Evolutionary conservation across 2,888 invertebrate genomes (phyloP), one percentile per base, ranked within the genome.

Genomic region (Coecobrya sp.): DNA sequence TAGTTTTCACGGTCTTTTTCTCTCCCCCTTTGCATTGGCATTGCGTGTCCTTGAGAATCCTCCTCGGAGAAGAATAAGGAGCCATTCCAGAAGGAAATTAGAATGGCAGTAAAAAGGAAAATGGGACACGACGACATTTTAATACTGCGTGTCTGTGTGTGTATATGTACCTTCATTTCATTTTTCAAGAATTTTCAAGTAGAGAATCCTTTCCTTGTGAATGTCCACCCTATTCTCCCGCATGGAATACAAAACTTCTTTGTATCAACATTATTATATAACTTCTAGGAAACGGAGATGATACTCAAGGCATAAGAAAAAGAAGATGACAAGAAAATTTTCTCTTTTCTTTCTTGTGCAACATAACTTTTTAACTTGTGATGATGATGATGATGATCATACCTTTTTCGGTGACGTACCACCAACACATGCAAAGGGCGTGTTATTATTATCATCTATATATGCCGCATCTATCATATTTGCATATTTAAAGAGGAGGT

Each of bases 11-110:
- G 8, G 5, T 1, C 19, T 13, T 16, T 55, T 13, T 52, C 52
- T 13, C 19, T n/a, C 1, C 7, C 10, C 25, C n/a, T 19, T 62
- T 62, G 5, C 10, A 19, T 70, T 19, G 8, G 10, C 5, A 0
- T 7, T 5, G 16, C 30, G 52, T n/a, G 79, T 79, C 79, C 79
- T 79, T 79, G 79, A 76, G 76, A 70, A 70, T 36, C 13, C 11
- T 65, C n/a, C n/a, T 36, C n/a, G 0, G 27, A 36, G 42, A 42
- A 22, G 16, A 45, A n/a, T n/a, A n/a, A 42, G 42, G 42, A 13
- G 25, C 76, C 76, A 73, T 55, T 52, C 55, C n/a, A 49, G 22
- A 49, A 79, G 79, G 79, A 79, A 79, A 79, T 79, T 55, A 79
- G 79, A 55, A 79, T 79, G 52, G 68, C 30, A 68, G 10, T 68